These are phyloP conservation scores for Heteronetta atricapilla DNA, from an alignment of 2,113 vertebrate species.

Conservation along the genomic window DNA sequence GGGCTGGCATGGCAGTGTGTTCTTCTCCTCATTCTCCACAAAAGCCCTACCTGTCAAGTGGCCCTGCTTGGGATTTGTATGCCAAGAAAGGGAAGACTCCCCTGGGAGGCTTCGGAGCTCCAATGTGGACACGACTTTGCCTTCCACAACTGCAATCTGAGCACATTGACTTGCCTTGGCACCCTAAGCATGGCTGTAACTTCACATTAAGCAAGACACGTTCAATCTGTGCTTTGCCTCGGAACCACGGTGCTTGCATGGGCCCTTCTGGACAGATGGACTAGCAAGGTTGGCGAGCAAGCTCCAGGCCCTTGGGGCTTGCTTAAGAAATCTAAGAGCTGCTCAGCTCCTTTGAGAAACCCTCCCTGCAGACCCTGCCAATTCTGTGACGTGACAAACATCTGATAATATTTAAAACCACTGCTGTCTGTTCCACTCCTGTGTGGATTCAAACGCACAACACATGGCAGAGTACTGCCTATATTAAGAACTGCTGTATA, in stretches of 20 bases:
- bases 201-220: neutral
- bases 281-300: neutral
- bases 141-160: neutral
- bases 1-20: rapidly evolving
- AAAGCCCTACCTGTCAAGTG: rapidly evolving
- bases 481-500: neutral
- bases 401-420: neutral
- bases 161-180: rapidly evolving
- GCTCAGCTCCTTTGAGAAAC: neutral
- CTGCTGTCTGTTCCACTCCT: neutral
- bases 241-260: neutral
- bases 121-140: neutral
- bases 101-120: neutral
- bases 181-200: rapidly evolving
- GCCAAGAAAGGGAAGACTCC: neutral
- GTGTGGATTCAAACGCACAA: neutral
- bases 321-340: neutral
- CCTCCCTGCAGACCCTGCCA: neutral
- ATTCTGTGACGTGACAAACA: neutral
- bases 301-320: neutral
- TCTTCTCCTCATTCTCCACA: neutral
- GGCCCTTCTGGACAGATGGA: neutral
- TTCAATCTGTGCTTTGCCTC: neutral
- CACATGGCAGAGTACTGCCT: neutral
- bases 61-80: neutral